Evolutionary conservation across 2,888 invertebrate genomes (phyloP), one percentile per base, ranked within the genome.

Genomic region (Lumbricus terrestris): DNA sequence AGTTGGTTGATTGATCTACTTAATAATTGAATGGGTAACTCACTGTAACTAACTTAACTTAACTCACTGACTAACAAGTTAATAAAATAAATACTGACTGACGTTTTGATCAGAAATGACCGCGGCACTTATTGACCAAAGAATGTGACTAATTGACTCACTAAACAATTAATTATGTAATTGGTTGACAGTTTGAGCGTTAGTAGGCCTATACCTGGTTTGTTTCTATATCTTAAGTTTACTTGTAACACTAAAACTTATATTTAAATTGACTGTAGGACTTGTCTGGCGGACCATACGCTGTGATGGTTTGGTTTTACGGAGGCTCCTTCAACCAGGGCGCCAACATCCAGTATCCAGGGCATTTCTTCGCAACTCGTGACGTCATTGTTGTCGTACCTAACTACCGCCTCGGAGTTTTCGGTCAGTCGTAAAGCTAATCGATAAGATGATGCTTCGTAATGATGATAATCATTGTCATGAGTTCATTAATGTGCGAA

Each of bases 281-380:
- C n/a, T n/a, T n/a, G n/a, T n/a, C n/a, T n/a, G n/a, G n/a, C n/a
- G n/a, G n/a, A n/a, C n/a, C n/a, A n/a, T n/a, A n/a, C n/a, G n/a
- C n/a, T n/a, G n/a, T n/a, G 23, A 89, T 92, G 90, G 89, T 92
- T 6, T 92, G 92, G 92, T 82, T 92, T 34, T 90, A 91, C 89
- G 92, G 92, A 54, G 92, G 92, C 1, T 91, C 88, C 13, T 92
- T 90, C 82, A 69, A 47, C 6, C 38, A n/a, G 33, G 90, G 90
- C 8, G 91, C 89, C 16, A 91, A 91, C 82, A 90, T 92, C 69
- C 92, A 92, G 82, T 92, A 91, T 83, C 91, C 92, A 18, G 91
- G 92, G 16, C 90, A 92, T 40, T 91, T 92, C 88, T 34, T 90
- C 16, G 92, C 92, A 23, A 88, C 89, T 18, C 23, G 69, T 29